Evolutionary conservation across 2,113 vertebrate species (phyloP).

Genomic region (Xenopus laevis): DNA sequence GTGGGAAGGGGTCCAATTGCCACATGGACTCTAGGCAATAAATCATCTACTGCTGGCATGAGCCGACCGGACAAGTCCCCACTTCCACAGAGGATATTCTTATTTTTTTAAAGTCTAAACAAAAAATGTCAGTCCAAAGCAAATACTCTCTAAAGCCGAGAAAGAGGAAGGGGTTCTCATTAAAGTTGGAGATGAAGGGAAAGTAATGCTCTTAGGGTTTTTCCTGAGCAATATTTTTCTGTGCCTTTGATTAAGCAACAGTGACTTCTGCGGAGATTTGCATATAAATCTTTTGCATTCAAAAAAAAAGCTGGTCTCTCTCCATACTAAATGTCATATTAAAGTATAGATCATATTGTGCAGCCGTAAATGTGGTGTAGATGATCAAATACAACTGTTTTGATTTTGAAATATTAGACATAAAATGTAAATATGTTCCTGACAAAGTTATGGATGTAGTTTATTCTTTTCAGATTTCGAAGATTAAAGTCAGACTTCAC

Average conservation of each 20-base stretch:
- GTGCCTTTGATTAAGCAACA: constrained; percentile 29
- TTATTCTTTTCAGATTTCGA: constrained; percentile 53
- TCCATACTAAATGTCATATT: constrained; percentile 44
- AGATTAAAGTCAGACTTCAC: constrained; percentile 50
- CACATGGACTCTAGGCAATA: constrained; percentile 93
- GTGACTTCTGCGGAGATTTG: constrained; percentile 40
- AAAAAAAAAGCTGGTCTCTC: constrained; percentile 50
- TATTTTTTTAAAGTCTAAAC: constrained; percentile 82
- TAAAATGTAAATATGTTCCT: constrained; percentile 54
- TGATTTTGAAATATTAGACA: constrained; percentile 50
- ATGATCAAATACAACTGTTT: constrained; percentile 49
- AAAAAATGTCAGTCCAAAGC: constrained; percentile 73
- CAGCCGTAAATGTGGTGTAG: constrained; percentile 47
- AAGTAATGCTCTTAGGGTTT: constrained; percentile 17
- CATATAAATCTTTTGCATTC: constrained; percentile 52
- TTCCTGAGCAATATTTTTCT: neutral
- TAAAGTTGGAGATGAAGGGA: constrained; percentile 30
- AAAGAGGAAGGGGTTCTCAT: constrained; percentile 11
- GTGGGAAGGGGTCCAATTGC: constrained; percentile 90
- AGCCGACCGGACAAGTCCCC: constrained; percentile 64
- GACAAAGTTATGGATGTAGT: constrained; percentile 46
- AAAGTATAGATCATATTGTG: constrained; percentile 54
- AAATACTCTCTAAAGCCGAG: constrained; percentile 56
- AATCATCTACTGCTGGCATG: constrained; percentile 92
- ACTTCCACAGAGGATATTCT: constrained; percentile 78